Base-by-base conservation (phyloP, 1,140 invertebrate genomes). In the Temnothorax longispinosus region DNA sequence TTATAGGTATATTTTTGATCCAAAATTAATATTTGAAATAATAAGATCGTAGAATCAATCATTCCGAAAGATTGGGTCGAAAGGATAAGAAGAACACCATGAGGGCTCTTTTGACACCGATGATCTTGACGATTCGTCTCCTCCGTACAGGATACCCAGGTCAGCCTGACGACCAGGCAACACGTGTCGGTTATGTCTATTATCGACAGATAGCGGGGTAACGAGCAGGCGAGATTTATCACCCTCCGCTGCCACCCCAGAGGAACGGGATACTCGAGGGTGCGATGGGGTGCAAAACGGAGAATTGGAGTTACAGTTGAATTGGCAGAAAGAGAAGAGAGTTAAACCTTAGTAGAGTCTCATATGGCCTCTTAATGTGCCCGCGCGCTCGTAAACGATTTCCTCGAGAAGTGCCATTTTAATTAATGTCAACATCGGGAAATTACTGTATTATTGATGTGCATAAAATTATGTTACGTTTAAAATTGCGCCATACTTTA, bases 121-220 rank as follows among this genome's bases (percentile, higher is more conserved):
- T 84, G 85, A 90, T 89, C 56, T 58, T 77, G 87, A 81, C 76
- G 78, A 87, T 82, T 77, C 54, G 87, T 86, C 71, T 80, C 69
- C 18, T 71, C 27, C 75, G 35, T 81, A 84, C 58, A 67, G 86
- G 60, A 85, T 82, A 86, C 74, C 92, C 85, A 84, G 91, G 93
- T 92, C 92, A 94, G 90, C 81, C 88, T 89, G 92, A 93, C 89
- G 91, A 93, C 84, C 88, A 65, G 86, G 92, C 91, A 94, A 94
- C 94, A 94, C 94, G 94, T 94, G 94, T 93, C 92, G 92, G 88
- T 94, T 94, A 94, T 93, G 93, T 91, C 92, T 90, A 92, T 93
- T 94, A 91, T 92, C 92, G 89, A 88, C 87, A 90, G 93, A 94
- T 93, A 94, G 91, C 82, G 82, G 86, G 87, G 82, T 92, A 92